These are phyloP conservation scores for Epinephelus coioides DNA, from an alignment of 2,797 vertebrate genomes.

Conservation along the genomic window DNA sequence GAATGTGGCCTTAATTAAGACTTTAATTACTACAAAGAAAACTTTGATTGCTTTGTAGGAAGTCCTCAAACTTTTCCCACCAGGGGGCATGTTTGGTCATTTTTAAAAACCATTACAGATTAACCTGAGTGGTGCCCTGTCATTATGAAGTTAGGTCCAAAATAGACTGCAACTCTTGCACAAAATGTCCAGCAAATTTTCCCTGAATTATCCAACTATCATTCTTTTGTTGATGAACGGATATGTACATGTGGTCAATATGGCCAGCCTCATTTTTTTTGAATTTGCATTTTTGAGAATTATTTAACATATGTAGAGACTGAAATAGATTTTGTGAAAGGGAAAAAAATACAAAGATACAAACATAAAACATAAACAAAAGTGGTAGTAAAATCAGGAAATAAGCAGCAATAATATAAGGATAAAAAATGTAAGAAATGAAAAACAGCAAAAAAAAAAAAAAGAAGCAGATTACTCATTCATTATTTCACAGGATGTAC, in stretches of 20 bases:
- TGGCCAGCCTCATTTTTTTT: background rate
- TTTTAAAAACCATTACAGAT: background rate
- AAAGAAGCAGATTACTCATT: too few species aligned
- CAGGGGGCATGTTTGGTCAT: slow-evolving; percentile 37
- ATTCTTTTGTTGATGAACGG: background rate
- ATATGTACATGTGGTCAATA: background rate
- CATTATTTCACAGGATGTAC: too few species aligned
- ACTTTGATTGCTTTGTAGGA: slow-evolving; percentile 15
- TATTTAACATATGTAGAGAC: too few species aligned
- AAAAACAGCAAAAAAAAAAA: too few species aligned
- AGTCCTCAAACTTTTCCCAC: slow-evolving; percentile 36
- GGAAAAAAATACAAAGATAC: too few species aligned
- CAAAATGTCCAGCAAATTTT: background rate
- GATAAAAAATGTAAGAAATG: too few species aligned
- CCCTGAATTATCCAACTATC: background rate
- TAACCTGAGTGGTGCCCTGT: background rate
- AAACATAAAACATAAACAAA: too few species aligned
- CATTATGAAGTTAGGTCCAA: background rate
- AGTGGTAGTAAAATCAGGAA: too few species aligned
- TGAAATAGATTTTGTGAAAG: too few species aligned
- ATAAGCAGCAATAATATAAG: too few species aligned
- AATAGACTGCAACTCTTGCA: background rate
- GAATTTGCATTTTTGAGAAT: too few species aligned
- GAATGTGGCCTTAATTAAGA: slow-evolving; percentile 25
- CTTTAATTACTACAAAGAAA: slow-evolving; percentile 16